Percentiles rank a stretch among this genome's conserved stretches.
Evolutionary conservation across 2,113 vertebrate species (phyloP).

Genomic region (Nanorana parkeri): DNA sequence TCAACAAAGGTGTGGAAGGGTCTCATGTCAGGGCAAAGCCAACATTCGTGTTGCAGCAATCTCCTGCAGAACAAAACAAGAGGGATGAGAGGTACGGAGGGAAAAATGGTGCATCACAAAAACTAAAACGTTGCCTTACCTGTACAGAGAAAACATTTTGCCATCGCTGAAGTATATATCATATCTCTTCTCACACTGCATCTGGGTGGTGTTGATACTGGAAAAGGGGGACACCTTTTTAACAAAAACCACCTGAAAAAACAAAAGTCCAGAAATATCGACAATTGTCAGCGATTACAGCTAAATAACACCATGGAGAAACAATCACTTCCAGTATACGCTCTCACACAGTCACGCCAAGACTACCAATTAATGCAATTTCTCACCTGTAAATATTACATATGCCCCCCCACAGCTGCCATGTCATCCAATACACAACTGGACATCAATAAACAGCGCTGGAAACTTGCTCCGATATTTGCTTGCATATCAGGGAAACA

Average conservation of each 20-base stretch:
- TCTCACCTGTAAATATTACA: too few relatives aligned
- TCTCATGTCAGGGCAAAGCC: constrained; percentile 80
- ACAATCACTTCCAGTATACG: too few relatives aligned
- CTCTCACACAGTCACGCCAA: too few relatives aligned
- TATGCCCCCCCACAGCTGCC: too few relatives aligned
- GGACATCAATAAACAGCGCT: too few relatives aligned
- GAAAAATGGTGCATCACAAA: neutral
- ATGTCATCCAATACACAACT: too few relatives aligned
- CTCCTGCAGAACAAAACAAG: constrained; percentile 72
- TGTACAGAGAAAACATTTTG: constrained; percentile 85
- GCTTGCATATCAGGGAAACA: too few relatives aligned
- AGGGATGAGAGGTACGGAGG: neutral
- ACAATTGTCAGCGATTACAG: too few relatives aligned
- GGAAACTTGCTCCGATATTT: too few relatives aligned
- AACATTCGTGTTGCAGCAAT: constrained; percentile 87
- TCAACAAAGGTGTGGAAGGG: constrained; percentile 89
- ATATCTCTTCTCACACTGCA: constrained; percentile 88
- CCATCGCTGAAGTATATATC: constrained; percentile 89
- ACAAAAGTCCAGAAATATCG: constrained; percentile 27
- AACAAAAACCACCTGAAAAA: constrained; percentile 89
- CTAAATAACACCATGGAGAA: too few relatives aligned
- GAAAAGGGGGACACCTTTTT: constrained; percentile 82
- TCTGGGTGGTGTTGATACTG: constrained; percentile 77
- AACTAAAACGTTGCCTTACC: constrained; percentile 69
- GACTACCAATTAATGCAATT: too few relatives aligned